Evolutionary conservation across 37 sponge, comb jelly and placozoan species (phyloP).

Genomic region (Bolinopsis microptera): DNA sequence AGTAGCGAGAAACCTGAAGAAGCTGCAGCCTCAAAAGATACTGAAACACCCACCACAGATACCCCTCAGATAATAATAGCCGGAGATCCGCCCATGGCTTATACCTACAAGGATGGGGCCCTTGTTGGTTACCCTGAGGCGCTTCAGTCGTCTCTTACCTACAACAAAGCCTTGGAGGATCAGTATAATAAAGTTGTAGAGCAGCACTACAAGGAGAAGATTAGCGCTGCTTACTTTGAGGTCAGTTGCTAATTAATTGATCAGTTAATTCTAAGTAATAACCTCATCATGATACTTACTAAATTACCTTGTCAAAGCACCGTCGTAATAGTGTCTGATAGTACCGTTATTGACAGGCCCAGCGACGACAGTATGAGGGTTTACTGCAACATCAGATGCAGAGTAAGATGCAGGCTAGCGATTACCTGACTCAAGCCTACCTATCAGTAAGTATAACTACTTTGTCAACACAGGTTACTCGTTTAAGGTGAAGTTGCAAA

Average conservation of each 20-base stretch:
- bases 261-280: no score
- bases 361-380: slow-evolving; percentile 49
- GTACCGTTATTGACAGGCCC: slow-evolving; percentile 24
- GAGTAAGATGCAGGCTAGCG: slow-evolving; percentile 45
- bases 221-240: slow-evolving; percentile 65
- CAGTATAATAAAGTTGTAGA: slow-evolving; percentile 49
- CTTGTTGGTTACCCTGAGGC: slow-evolving; percentile 40
- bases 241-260: background rate
- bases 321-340: background rate
- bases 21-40: background rate
- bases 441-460: slow-evolving; percentile 1
- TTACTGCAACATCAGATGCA: slow-evolving; percentile 54
- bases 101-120: slow-evolving; percentile 54
- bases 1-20: background rate
- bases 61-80: slow-evolving; percentile 59
- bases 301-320: no score
- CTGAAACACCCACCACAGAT: slow-evolving; percentile 25
- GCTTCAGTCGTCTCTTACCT: background rate
- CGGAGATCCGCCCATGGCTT: slow-evolving; percentile 52
- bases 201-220: slow-evolving; percentile 64
- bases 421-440: slow-evolving; percentile 58
- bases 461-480: background rate
- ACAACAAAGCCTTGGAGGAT: slow-evolving; percentile 44
- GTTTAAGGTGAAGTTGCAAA: no score
- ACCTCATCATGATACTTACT: no score